A percentile compares a stretch with the other conserved stretches of the same genome.
phyloP scores from a whole-genome alignment of 2,888 invertebrate genomes.

The Neuroscelio doddi region DNA sequence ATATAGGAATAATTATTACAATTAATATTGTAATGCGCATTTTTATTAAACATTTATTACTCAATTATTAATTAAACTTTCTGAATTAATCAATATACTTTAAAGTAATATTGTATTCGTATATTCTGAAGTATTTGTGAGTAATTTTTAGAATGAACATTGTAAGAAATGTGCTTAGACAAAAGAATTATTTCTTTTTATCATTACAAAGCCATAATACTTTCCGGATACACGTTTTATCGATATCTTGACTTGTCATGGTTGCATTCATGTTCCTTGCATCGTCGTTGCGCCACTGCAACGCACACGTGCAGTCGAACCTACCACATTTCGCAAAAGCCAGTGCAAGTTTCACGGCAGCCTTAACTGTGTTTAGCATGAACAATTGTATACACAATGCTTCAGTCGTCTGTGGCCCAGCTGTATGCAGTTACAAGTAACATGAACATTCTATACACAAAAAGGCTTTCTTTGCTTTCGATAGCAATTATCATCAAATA shows the following conservation, averaged over 20 bases:
- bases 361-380: slow-evolving; percentile 5
- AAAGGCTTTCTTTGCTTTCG: slow-evolving; percentile 19
- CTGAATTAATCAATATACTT: too few species aligned
- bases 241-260: slow-evolving; percentile 13
- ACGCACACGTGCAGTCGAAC: slow-evolving; percentile 18
- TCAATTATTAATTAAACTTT: too few species aligned
- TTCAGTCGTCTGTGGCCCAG: slow-evolving; percentile 28
- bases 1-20: too few species aligned
- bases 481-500: slow-evolving; percentile 16
- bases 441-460: slow-evolving; percentile 14
- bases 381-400: slow-evolving; percentile 26
- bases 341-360: slow-evolving; percentile 5
- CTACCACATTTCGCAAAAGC: slow-evolving; percentile 29
- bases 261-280: slow-evolving; percentile 13
- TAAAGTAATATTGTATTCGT: too few species aligned
- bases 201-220: background rate
- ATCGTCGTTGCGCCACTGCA: slow-evolving; percentile 20
- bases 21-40: too few species aligned
- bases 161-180: too few species aligned
- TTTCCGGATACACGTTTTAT: slow-evolving; percentile 25
- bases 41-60: too few species aligned
- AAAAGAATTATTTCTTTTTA: too few species aligned
- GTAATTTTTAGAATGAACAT: too few species aligned
- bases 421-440: slow-evolving; percentile 25
- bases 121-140: too few species aligned